phyloP scores from a whole-genome alignment of 2,113 vertebrate species.

The Ursus arctos region DNA sequence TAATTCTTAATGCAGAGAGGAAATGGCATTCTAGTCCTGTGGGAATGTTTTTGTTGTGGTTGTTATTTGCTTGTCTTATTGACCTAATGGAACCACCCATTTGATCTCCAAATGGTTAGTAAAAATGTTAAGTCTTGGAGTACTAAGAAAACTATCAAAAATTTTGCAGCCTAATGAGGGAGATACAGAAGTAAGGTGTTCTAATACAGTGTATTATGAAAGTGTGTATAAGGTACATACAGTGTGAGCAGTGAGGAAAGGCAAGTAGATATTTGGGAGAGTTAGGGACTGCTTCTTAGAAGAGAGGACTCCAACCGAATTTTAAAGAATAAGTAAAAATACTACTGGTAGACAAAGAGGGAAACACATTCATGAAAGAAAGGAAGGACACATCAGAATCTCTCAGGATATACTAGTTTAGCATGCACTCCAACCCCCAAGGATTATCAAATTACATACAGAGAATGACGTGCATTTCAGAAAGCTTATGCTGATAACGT shows the following conservation, averaged over 20 bases:
- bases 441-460: background rate
- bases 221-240: background rate
- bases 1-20: background rate
- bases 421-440: rapidly evolving
- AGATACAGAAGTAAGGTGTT: background rate
- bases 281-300: background rate
- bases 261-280: background rate
- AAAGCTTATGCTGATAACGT: background rate
- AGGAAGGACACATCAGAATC: background rate
- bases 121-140: background rate
- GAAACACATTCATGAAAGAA: background rate
- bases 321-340: background rate
- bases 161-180: background rate
- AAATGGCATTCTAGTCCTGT: background rate
- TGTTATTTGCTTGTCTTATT: background rate
- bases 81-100: background rate
- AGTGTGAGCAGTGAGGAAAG: background rate
- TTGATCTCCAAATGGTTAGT: constrained; percentile 16
- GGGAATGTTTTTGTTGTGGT: background rate
- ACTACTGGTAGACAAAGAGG: background rate
- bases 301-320: background rate
- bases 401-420: background rate
- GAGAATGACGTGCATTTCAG: background rate
- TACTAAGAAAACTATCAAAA: background rate
- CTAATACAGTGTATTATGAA: background rate